These are phyloP conservation scores for Corythaixoides concolor DNA, from an alignment of 2,113 vertebrate species.

Conservation along the genomic window DNA sequence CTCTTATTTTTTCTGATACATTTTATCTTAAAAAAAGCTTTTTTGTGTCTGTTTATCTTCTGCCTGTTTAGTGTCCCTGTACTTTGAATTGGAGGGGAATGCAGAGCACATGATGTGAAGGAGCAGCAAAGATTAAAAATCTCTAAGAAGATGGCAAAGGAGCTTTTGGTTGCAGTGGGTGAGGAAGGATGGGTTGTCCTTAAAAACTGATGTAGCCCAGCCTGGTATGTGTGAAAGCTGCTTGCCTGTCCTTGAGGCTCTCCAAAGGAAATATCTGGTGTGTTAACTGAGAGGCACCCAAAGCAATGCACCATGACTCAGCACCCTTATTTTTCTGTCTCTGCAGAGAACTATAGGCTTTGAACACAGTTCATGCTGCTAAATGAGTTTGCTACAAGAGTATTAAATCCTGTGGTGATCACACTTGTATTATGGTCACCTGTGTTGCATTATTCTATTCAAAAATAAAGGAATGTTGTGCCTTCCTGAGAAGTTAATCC, in stretches of 20 bases:
- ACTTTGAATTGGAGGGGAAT: background rate
- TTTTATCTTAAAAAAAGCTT: background rate
- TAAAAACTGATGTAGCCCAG: background rate
- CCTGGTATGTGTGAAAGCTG: background rate
- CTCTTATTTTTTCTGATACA: background rate
- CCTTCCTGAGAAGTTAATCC: background rate
- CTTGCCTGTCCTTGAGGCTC: background rate
- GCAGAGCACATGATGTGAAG: background rate
- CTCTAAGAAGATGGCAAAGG: background rate
- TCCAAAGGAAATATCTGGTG: background rate
- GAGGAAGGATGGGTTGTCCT: background rate
- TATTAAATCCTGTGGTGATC: background rate
- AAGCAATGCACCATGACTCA: background rate
- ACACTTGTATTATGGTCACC: background rate
- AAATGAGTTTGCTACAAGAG: background rate
- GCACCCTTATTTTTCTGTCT: background rate
- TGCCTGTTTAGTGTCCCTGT: background rate
- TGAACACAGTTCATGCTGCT: background rate
- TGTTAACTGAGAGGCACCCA: background rate
- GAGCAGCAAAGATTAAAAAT: background rate
- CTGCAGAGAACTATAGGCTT: background rate
- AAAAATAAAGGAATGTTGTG: conserved; percentile 7
- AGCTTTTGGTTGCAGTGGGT: background rate
- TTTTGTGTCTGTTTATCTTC: background rate
- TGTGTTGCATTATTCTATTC: background rate